Evolutionary conservation across 1,140 invertebrate genomes (phyloP).

Genomic region (Harpegnathos saltator): DNA sequence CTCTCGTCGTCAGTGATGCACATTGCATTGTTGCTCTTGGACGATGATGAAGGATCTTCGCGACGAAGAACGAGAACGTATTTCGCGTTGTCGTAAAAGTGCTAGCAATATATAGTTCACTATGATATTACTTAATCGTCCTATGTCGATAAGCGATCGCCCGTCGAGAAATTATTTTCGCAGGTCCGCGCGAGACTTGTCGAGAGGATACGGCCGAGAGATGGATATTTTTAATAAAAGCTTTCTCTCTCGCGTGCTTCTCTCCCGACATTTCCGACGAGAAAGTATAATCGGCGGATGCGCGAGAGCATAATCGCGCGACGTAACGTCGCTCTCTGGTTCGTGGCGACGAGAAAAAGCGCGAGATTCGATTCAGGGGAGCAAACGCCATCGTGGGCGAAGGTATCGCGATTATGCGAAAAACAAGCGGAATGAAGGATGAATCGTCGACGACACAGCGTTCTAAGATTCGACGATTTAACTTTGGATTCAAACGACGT

Average conservation of each 20-base stretch:
- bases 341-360: too few species aligned
- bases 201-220: not conserved
- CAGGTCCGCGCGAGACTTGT: not conserved
- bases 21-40: not conserved
- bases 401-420: not conserved
- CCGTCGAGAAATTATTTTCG: constrained; percentile 37
- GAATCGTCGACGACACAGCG: not conserved
- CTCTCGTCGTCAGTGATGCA: not conserved
- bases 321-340: too few species aligned
- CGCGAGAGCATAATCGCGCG: too few species aligned
- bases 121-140: constrained; percentile 45
- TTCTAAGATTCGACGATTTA: constrained; percentile 5
- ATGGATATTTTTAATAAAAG: constrained; percentile 35
- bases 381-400: not conserved
- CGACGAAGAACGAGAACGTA: not conserved
- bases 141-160: too few species aligned
- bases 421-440: not conserved
- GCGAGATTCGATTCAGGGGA: too few species aligned
- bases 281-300: not conserved
- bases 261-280: not conserved
- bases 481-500: constrained; percentile 5
- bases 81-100: constrained; percentile 37
- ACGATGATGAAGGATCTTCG: constrained; percentile 15
- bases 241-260: not conserved
- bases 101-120: constrained; percentile 15